phyloP scores from a whole-genome alignment of 2,113 vertebrate species.

The Acanthisitta chloris region DNA sequence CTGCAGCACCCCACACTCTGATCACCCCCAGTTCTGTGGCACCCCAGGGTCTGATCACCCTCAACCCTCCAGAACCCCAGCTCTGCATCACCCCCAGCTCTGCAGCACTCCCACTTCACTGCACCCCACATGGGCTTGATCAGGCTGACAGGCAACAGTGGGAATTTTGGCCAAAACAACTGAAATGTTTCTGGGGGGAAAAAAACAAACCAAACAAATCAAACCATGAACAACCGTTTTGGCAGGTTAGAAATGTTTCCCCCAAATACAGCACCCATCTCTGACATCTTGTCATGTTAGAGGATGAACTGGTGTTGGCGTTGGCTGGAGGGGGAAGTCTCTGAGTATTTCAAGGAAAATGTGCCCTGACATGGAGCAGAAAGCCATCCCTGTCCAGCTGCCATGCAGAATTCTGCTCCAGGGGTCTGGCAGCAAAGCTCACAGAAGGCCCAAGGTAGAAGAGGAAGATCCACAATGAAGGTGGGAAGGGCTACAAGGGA shows the following conservation, averaged over 20 bases:
- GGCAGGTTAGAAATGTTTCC: not conserved
- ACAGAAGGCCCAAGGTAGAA: not conserved
- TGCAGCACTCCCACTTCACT: not conserved
- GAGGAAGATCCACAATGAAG: not conserved
- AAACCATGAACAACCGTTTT: not conserved
- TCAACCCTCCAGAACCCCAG: no score
- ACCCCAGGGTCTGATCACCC: no score
- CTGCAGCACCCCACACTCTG: no score
- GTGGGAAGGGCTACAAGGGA: not conserved
- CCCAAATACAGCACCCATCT: not conserved
- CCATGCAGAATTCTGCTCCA: not conserved
- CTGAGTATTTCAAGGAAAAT: not conserved
- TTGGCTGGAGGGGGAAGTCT: not conserved
- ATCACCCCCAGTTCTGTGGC: no score
- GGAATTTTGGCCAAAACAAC: not conserved
- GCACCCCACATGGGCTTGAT: rapidly evolving
- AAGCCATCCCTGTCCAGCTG: not conserved
- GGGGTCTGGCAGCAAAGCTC: rapidly evolving
- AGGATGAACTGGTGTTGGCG: not conserved
- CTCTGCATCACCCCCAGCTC: no score
- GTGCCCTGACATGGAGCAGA: not conserved
- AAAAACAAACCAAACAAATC: no score
- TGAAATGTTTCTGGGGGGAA: rapidly evolving
- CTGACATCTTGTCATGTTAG: no score
- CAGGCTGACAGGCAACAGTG: no score